Conservation (phyloP, 1,140 invertebrate genomes). For the Anadara kagoshimensis region DNA sequence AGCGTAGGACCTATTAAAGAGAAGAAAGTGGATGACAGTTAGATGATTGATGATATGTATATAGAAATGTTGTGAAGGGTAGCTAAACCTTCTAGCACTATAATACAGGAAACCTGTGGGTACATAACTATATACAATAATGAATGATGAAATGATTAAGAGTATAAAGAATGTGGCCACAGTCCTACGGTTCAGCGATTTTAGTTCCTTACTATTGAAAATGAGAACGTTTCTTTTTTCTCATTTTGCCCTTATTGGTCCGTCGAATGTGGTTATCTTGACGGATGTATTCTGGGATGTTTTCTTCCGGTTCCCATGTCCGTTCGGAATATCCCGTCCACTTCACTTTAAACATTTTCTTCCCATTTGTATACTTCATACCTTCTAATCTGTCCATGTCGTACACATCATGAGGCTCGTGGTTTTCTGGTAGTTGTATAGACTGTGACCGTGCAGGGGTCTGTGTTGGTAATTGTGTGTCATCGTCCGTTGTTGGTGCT, state of each 20-base stretch:
- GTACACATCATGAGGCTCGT: neutral
- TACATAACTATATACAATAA: too few species aligned
- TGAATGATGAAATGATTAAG: too few species aligned
- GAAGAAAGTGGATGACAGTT: too few species aligned
- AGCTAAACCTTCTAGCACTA: too few species aligned
- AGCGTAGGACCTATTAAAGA: too few species aligned
- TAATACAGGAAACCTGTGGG: too few species aligned
- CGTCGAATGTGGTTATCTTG: neutral
- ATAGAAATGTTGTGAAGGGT: too few species aligned
- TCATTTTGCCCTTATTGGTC: neutral
- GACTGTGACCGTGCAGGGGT: neutral
- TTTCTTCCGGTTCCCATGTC: neutral
- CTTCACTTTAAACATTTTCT: neutral
- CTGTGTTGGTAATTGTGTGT: neutral
- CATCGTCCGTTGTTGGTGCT: neutral
- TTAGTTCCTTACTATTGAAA: too few species aligned
- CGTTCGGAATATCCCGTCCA: neutral
- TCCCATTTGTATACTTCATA: neutral
- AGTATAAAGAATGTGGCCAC: too few species aligned
- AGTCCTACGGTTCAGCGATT: too few species aligned
- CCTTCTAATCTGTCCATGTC: neutral
- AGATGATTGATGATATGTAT: too few species aligned
- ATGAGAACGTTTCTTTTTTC: neutral
- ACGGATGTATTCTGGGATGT: neutral
- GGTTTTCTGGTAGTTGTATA: neutral